Evolutionary conservation across 2,113 vertebrate genomes (phyloP).

Genomic region (Cephalopholis sonnerati): DNA sequence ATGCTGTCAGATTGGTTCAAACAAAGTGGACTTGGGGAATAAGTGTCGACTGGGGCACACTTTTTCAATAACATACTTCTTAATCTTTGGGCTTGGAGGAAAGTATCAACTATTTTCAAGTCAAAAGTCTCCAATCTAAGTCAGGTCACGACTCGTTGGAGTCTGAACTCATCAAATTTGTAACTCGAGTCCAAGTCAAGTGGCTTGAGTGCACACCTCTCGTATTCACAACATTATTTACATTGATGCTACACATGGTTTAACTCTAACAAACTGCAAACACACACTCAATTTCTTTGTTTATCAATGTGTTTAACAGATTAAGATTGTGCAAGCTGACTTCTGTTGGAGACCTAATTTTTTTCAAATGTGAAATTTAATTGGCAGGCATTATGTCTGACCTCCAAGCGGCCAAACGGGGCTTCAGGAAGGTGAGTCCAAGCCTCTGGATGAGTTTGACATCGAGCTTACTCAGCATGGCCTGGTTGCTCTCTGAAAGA

Average conservation of each 20-base stretch:
- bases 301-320: neutral
- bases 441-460: constrained; percentile 95
- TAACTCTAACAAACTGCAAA: neutral
- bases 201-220: too few relatives aligned
- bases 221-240: neutral
- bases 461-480: constrained; percentile 90
- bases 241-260: neutral
- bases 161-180: too few relatives aligned
- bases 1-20: too few relatives aligned
- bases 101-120: too few relatives aligned
- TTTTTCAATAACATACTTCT: too few relatives aligned
- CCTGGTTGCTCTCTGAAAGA: constrained; percentile 89
- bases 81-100: too few relatives aligned
- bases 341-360: neutral
- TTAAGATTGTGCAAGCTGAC: neutral
- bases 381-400: constrained; percentile 68
- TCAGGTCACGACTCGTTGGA: too few relatives aligned
- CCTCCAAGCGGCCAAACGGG: constrained; percentile 95
- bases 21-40: too few relatives aligned
- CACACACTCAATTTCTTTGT: neutral
- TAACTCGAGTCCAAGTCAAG: too few relatives aligned
- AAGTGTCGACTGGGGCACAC: too few relatives aligned
- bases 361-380: neutral
- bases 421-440: constrained; percentile 93
- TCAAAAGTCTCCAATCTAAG: too few relatives aligned